Conservation (phyloP, 2,113 vertebrate genomes). For the Glaucomys volans region DNA sequence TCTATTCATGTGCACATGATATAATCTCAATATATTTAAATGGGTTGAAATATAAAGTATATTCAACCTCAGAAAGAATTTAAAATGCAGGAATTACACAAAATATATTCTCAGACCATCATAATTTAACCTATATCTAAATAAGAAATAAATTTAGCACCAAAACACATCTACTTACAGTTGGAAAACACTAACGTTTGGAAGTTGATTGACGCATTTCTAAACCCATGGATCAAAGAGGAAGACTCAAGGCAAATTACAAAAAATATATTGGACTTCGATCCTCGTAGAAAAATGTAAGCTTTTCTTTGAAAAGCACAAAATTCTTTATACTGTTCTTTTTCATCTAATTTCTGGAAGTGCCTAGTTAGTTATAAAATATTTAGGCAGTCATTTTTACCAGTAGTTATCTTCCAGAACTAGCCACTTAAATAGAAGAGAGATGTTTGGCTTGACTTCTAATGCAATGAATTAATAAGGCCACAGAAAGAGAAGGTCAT, state of each 20-base stretch:
- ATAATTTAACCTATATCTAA: background rate
- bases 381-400: background rate
- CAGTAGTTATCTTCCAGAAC: background rate
- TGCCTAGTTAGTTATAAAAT: background rate
- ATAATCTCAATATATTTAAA: background rate
- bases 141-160: background rate
- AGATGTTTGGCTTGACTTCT: background rate
- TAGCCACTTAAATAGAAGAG: background rate
- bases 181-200: background rate
- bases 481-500: background rate
- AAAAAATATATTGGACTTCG: background rate
- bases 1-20: background rate
- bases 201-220: background rate
- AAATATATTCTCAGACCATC: background rate
- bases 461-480: background rate
- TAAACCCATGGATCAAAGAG: background rate
- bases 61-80: background rate
- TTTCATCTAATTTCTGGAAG: background rate
- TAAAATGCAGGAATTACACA: background rate
- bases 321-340: background rate
- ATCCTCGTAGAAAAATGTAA: background rate
- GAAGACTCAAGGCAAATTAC: background rate
- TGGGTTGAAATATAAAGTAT: background rate
- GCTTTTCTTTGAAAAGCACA: background rate
- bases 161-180: background rate